Evolutionary conservation across 2,888 invertebrate genomes (phyloP), one percentile per base, ranked within the genome.

Genomic region (Scaptomyza polygonia): DNA sequence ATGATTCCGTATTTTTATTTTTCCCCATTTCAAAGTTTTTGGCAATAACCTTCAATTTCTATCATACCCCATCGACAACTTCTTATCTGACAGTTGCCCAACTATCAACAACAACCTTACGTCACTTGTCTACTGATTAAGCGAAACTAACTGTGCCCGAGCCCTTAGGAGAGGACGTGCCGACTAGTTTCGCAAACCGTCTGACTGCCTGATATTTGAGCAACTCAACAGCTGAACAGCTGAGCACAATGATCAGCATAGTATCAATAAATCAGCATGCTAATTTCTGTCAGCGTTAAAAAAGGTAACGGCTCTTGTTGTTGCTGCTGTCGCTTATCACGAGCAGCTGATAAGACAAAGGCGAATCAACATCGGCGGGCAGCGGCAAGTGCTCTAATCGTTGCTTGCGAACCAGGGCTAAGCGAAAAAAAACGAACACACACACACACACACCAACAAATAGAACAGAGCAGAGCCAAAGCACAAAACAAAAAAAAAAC

Each of bases 341-440:
- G 59, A 66, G 67, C 65, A 62, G 64, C 75, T 84, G 81, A 81
- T 81, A 81, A 81, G 85, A 73, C 76, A 67, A 64, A 53, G 54
- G 56, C 62, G 43, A 65, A 43, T 61, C 57, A 54, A 43, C 65
- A 54, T 59, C 52, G 62, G 25, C 54, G 58, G 29, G 39, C 51
- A 63, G 61, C 65, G 67, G 75, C 80, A 81, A 81, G 81, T 81
- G 81, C 72, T 67, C 72, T 77, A 83, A 80, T 75, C 67, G 67
- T 49, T 48, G 48, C 48, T 59, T 69, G 56, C 49, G 42, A 75
- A 68, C 84, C 84, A 81, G 80, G 80, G 80, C 80, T 81, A 69
- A 59, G 56, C 63, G 45, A 73, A 70, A n/a, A 55, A 34, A 42
- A 71, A 29, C 2, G 3, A 25, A 25, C 5, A 25, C 25, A 5